Evolutionary conservation across 1,140 invertebrate species (phyloP), one percentile per base, ranked within the genome.

Genomic region (Bombus sibiricus): DNA sequence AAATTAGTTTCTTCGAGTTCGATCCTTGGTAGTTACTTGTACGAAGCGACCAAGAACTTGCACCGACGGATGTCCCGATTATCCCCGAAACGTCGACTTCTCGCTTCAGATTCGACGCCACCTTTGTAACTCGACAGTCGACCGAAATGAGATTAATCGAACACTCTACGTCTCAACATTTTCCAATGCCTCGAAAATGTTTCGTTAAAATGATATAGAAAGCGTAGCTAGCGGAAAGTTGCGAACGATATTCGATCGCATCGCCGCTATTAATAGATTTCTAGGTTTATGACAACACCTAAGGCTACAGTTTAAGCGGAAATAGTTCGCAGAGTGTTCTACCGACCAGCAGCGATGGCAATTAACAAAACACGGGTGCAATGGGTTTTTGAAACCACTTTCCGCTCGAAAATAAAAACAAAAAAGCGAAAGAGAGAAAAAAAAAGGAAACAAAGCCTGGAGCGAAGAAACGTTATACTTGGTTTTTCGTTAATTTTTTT

Each of bases 1-100:
- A 75, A 83, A 75, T 83, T 75, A 82, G 41, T 82, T 82, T 82
- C 81, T n/a, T 32, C 39, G 34, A 82, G 71, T 75, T 83, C 32
- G n/a, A 74, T 32, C 15, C 41, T 39, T 22, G 41, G 34, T 68
- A 8, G 25, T 47, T 47, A 43, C 72, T 18, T 25, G 39, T 0
- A 37, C 34, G 28, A 28, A 10, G n/a, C 41, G n/a, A 43, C 41
- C 8, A 32, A 22, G 13, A 47, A 47, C 32, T 47, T 28, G 25
- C 53, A 3, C 25, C 59, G 59, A n/a, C 59, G 6, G 69, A 32
- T n/a, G n/a, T 74, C 18, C 57, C 18, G 59, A 82, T 37, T 66
- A 83, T 76, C 32, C 32, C 4, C 25, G 64, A 62, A 34, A 64
- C n/a, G 41, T 64, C 57, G 62, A 37, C 18, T 28, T 34, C 43